Conservation (phyloP, 2,113 vertebrate genomes). For the Vulpes vulpes region DNA sequence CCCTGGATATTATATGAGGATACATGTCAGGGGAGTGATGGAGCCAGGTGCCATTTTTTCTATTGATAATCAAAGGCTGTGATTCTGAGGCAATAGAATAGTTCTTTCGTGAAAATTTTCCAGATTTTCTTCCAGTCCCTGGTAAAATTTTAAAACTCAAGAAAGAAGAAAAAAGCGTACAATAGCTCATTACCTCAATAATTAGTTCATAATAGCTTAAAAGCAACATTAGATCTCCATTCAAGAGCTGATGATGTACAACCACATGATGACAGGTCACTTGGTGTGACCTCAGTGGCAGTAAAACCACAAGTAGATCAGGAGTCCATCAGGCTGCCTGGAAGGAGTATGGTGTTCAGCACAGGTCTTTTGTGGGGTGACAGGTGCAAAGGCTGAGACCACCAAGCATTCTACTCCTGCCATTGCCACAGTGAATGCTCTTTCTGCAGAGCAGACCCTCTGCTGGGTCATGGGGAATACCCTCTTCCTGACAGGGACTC, state of each 20-base stretch:
- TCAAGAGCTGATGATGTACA: background rate
- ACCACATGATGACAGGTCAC: background rate
- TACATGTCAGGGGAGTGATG: background rate
- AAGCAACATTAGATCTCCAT: background rate
- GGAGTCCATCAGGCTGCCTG: background rate
- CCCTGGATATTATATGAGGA: background rate
- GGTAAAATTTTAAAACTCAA: background rate
- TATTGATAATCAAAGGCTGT: background rate
- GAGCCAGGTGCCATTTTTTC: background rate
- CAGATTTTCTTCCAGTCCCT: too few species aligned
- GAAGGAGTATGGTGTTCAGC: background rate
- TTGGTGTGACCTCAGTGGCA: background rate
- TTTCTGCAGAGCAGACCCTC: background rate
- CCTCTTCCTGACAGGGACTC: background rate
- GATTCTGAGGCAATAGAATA: background rate
- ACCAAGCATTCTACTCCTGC: background rate
- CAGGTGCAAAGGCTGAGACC: background rate
- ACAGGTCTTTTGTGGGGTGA: background rate
- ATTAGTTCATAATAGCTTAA: background rate
- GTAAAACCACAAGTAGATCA: background rate
- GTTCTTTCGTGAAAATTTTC: background rate
- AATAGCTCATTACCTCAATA: background rate
- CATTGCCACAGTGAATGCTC: background rate
- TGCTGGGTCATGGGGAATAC: background rate
- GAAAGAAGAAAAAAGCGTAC: background rate